Evolutionary conservation across 2,888 invertebrate species (phyloP).

Genomic region (Trissoscelio sp.): DNA sequence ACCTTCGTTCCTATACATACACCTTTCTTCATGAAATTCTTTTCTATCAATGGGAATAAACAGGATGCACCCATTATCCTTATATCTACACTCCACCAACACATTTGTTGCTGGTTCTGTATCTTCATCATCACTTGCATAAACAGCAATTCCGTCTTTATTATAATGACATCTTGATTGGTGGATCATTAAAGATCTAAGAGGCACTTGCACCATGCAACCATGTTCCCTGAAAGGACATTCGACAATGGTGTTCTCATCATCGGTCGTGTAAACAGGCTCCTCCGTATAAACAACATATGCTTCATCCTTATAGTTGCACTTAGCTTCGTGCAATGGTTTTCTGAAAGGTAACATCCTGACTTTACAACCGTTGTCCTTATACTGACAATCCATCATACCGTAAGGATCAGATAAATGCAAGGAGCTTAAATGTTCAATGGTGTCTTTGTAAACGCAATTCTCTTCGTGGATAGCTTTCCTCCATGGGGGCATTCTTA

Average conservation of each 20-base stretch:
- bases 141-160: constrained; percentile 22
- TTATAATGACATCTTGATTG: constrained; percentile 76
- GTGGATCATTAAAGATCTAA: constrained; percentile 73
- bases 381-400: constrained; percentile 8
- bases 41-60: constrained; percentile 71
- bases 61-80: constrained; percentile 75
- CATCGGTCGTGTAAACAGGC: constrained; percentile 27
- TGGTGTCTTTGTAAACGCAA: constrained; percentile 75
- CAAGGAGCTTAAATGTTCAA: no score
- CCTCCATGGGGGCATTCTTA: constrained; percentile 74
- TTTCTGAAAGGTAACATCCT: background rate
- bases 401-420: background rate
- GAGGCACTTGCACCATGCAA: constrained; percentile 78
- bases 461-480: constrained; percentile 75
- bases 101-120: background rate
- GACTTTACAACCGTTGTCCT: constrained; percentile 9
- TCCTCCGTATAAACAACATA: background rate
- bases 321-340: constrained; percentile 15
- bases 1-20: constrained; percentile 70
- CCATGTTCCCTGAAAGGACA: constrained; percentile 75
- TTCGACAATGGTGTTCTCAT: constrained; percentile 62
- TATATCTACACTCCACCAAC: constrained; percentile 74
- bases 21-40: constrained; percentile 76
- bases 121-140: constrained; percentile 40
- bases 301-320: background rate